Base-by-base conservation (phyloP, 2,113 vertebrate genomes). In the Smithornis capensis region DNA sequence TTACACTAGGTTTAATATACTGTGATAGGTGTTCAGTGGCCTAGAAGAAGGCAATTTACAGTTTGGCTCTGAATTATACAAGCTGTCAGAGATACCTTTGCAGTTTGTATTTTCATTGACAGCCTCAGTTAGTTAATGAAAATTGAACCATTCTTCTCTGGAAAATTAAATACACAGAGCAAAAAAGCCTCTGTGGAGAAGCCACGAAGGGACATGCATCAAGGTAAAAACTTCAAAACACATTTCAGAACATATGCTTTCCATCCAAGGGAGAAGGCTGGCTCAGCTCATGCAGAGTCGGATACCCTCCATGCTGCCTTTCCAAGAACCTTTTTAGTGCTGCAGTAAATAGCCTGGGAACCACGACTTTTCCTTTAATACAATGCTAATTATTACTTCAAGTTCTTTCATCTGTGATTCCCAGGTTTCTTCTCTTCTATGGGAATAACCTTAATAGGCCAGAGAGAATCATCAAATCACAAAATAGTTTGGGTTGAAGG, bases 41-140 rank as follows among this genome's bases (percentile, higher is more conserved):
- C 84, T 73, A 89, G 83, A 83, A 95, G 79, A 4, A 2, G 3
- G 77, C 69, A 89, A 84, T 89, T 96, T 87, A 68, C 63, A 60
- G 56, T 79, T 89, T 92, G 81, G 89, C 92, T 87, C 62, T 1
- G 15, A 87, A 69, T 76, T 67, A 70, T 2, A 84, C 73, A 89
- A 87, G 67, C 89, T 82, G 73, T 84, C 94, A 87, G 91, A 76
- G 16, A 57, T 25, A 94, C 77, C 89, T 92, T 84, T 76, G 47
- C 38, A 40, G 52, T 52, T 56, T 28, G 49, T 29, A 57, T 84
- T 95, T 87, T 78, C 89, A 79, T 24, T 83, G 87, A 87, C 74
- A 71, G 57, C 13, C 87, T 84, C 42, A 33, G 55, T 59, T 53
- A 55, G 45, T 68, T 91, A 84, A 95, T 69, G 62, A 91, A 92